phyloP scores from a whole-genome alignment of 2,797 vertebrate genomes.

The Oceanodroma leucorhoa region DNA sequence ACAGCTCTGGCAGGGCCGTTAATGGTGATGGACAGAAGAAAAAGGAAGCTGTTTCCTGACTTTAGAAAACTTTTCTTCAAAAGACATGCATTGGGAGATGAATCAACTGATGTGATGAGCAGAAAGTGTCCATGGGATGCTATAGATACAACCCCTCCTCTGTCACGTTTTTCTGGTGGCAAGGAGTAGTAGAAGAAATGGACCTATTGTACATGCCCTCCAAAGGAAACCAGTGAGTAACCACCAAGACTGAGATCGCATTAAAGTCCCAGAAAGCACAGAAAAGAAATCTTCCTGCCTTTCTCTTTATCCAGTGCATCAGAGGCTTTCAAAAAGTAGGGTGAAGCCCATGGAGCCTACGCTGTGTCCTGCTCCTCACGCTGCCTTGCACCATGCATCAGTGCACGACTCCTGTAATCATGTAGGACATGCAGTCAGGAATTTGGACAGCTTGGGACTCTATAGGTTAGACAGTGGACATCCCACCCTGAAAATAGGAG shows the following conservation, averaged over 20 bases:
- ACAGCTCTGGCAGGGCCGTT: background rate
- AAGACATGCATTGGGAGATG: background rate
- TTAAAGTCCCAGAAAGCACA: background rate
- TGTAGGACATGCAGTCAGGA: background rate
- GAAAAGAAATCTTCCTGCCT: background rate
- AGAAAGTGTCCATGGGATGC: background rate
- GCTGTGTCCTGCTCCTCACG: accelerated
- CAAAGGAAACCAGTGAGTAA: background rate
- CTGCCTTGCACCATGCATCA: background rate
- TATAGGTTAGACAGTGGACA: background rate
- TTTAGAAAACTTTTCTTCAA: background rate
- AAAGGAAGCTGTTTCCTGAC: background rate
- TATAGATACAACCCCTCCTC: background rate
- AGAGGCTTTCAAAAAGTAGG: background rate
- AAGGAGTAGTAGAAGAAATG: background rate
- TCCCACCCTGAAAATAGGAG: accelerated
- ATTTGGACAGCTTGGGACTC: background rate
- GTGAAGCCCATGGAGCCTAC: background rate
- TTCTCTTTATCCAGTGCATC: background rate
- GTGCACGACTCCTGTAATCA: background rate
- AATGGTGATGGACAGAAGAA: background rate
- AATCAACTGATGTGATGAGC: background rate
- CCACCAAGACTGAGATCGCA: background rate
- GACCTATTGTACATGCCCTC: background rate
- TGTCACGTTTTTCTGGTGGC: background rate